Evolutionary conservation across 2,113 vertebrate species (phyloP).

Genomic region (Stegastes partitus): DNA sequence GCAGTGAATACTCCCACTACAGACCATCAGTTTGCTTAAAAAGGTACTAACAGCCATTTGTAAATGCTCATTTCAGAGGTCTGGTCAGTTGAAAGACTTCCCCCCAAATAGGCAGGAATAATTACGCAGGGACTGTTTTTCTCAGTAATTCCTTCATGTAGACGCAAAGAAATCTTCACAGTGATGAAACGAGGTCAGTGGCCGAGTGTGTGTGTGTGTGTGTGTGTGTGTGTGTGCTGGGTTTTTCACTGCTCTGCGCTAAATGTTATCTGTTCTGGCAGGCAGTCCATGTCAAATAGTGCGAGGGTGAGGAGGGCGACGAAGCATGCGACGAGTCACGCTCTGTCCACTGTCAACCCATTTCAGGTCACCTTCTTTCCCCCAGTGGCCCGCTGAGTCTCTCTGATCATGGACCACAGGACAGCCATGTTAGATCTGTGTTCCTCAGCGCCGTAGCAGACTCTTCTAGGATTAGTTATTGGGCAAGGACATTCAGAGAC

Average conservation of each 20-base stretch:
- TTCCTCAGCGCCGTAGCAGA: neutral
- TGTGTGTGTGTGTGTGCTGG: constrained; percentile 4
- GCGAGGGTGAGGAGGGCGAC: constrained; percentile 39
- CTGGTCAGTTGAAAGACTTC: constrained; percentile 12
- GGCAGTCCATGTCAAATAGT: constrained; percentile 48
- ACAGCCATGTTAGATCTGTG: constrained; percentile 19
- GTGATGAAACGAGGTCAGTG: constrained; percentile 31
- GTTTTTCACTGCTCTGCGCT: constrained; percentile 26
- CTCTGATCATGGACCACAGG: constrained; percentile 26
- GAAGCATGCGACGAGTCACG: constrained; percentile 34
- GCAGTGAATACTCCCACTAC: constrained; percentile 6
- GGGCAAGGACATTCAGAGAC: neutral
- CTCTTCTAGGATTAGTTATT: constrained; percentile 21
- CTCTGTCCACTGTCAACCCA: constrained; percentile 52
- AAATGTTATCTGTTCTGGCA: constrained; percentile 60
- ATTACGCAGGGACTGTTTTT: neutral
- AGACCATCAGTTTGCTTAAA: constrained; percentile 20
- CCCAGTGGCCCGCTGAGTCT: constrained; percentile 19
- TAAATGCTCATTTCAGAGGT: constrained; percentile 11
- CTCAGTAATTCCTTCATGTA: neutral
- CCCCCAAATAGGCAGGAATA: neutral
- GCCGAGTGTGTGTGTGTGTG: neutral
- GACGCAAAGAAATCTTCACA: neutral
- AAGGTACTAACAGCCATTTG: neutral
- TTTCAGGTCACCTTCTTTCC: constrained; percentile 24